Percentiles rank a stretch among this genome's conserved stretches.
These are phyloP conservation scores for Sphaerophoria taeniata DNA, from an alignment of 2,888 invertebrate species.

Conservation along the genomic window DNA sequence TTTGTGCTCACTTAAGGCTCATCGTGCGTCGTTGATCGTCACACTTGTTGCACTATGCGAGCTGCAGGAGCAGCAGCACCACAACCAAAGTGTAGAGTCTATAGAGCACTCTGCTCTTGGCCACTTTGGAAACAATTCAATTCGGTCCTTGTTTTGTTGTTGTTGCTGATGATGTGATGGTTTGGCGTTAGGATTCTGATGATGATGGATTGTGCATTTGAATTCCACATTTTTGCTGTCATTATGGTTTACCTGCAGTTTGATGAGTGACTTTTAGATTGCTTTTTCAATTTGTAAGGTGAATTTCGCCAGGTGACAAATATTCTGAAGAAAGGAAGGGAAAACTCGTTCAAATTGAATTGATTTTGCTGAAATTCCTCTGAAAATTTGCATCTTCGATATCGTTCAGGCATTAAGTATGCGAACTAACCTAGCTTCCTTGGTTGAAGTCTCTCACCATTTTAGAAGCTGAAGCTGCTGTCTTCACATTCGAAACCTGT, in stretches of 20 bases:
- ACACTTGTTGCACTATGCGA: not conserved
- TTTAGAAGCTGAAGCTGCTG: slow-evolving; percentile 43
- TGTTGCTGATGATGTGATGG: not conserved
- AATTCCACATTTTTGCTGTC: slow-evolving; percentile 68
- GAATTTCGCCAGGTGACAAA: slow-evolving; percentile 11
- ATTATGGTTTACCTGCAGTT: slow-evolving; percentile 42
- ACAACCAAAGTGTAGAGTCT: not conserved
- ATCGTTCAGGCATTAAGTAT: slow-evolving; percentile 41
- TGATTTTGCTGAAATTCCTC: slow-evolving; percentile 10
- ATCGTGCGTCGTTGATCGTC: not conserved
- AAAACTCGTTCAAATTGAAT: not conserved
- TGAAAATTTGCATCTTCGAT: slow-evolving; percentile 20
- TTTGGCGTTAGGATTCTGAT: slow-evolving; percentile 11
- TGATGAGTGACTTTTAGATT: slow-evolving; percentile 67
- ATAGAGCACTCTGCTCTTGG: slow-evolving; percentile 35
- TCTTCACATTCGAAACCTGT: slow-evolving; percentile 35
- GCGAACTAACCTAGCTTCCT: slow-evolving; percentile 27
- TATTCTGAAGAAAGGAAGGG: not conserved
- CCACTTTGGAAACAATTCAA: slow-evolving; percentile 68
- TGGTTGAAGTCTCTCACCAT: slow-evolving; percentile 44
- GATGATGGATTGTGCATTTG: slow-evolving; percentile 47
- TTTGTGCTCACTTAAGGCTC: slow-evolving; percentile 21
- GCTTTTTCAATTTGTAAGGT: not conserved
- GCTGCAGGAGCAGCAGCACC: too few relatives aligned
- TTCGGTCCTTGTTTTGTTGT: slow-evolving; percentile 65